Percentiles rank a stretch among this genome's conserved stretches.
These are phyloP conservation scores for Agonopterix subpropinquella DNA, from an alignment of 2,888 invertebrate genomes.

Conservation along the genomic window DNA sequence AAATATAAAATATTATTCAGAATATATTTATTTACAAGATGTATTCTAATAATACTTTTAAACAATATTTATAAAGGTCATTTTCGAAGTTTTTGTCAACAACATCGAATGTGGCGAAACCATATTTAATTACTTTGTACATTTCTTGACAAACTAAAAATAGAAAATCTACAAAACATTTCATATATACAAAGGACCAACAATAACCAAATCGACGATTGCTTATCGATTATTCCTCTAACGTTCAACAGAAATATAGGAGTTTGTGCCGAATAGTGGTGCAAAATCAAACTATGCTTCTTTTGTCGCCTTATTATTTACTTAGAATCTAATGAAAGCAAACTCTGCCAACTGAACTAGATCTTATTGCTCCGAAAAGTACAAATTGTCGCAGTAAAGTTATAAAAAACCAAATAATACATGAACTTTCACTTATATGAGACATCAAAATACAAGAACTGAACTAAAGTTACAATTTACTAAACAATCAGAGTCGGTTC, in stretches of 20 bases:
- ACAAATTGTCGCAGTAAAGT: neutral
- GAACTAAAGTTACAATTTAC: conserved; percentile 20
- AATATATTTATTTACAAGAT: conserved; percentile 64
- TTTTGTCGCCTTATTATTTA: conserved; percentile 21
- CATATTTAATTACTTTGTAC: conserved; percentile 69
- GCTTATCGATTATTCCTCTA: conserved; percentile 37
- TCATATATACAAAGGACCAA: conserved; percentile 68
- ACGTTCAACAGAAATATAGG: conserved; percentile 42
- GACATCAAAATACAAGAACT: neutral
- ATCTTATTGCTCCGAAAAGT: neutral
- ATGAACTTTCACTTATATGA: neutral
- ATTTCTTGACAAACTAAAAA: conserved; percentile 62
- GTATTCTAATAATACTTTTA: conserved; percentile 73
- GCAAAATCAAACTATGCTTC: neutral
- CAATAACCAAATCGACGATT: conserved; percentile 55
- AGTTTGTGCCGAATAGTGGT: conserved; percentile 1
- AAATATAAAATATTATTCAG: conserved; percentile 27
- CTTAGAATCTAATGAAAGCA: conserved; percentile 37
- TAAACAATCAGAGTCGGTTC: conserved; percentile 31
- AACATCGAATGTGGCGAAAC: conserved; percentile 49
- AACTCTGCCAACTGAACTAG: conserved; percentile 43
- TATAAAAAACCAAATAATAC: neutral
- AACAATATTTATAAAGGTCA: conserved; percentile 69
- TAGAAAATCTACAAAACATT: conserved; percentile 71
- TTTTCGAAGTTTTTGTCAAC: conserved; percentile 38